phyloP scores from a whole-genome alignment of 2,797 vertebrate species.

The Allobates femoralis region DNA sequence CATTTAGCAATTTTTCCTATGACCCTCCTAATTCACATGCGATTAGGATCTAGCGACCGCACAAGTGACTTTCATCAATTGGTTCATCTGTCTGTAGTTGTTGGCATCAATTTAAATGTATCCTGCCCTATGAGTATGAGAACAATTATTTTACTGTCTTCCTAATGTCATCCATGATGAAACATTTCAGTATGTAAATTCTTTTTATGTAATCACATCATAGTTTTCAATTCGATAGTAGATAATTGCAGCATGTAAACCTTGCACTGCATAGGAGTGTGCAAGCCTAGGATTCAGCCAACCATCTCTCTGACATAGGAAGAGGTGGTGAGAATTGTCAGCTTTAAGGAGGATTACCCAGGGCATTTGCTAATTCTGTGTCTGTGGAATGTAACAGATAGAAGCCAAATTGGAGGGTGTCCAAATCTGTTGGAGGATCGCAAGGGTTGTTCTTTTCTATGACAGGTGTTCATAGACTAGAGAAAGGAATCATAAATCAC shows the following conservation, averaged over 20 bases:
- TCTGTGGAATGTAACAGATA: slow-evolving; percentile 6
- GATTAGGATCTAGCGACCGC: neutral
- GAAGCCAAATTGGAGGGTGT: slow-evolving; percentile 29
- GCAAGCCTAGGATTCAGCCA: neutral
- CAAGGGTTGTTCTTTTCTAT: slow-evolving; percentile 13
- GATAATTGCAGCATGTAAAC: neutral
- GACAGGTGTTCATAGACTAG: neutral
- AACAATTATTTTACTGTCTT: neutral
- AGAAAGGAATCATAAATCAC: neutral
- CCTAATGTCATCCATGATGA: neutral
- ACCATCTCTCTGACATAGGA: neutral
- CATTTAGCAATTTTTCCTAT: neutral
- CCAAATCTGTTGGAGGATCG: slow-evolving; percentile 17
- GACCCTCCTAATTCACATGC: neutral
- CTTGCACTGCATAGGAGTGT: neutral
- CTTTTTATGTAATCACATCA: neutral
- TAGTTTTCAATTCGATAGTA: neutral
- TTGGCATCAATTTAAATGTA: neutral
- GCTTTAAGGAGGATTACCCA: slow-evolving; percentile 17
- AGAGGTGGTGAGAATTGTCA: slow-evolving; percentile 26
- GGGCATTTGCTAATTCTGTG: slow-evolving; percentile 7
- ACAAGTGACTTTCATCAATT: neutral
- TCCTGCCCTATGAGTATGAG: neutral
- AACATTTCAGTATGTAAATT: neutral
- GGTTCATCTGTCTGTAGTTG: neutral